Evolutionary conservation across 2,888 invertebrate genomes (phyloP).

Genomic region (Sylvicola fuscatus): DNA sequence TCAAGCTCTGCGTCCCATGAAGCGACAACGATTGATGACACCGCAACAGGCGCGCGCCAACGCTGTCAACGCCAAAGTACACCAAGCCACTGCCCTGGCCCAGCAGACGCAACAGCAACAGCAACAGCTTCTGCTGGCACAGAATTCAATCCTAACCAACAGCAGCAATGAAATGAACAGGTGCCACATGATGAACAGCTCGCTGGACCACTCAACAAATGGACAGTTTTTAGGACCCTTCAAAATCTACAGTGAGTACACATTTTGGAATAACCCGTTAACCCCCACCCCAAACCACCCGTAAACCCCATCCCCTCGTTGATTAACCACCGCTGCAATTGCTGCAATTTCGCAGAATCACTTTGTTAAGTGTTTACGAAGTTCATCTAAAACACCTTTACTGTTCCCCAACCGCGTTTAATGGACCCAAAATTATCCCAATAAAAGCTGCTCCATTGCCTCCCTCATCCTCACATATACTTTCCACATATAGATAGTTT

Average conservation of each 20-base stretch:
- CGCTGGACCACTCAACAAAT: constrained; percentile 10
- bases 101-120: constrained; percentile 9
- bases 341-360: too few relatives aligned
- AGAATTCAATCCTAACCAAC: background rate
- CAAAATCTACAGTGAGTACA: constrained; percentile 26
- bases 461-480: too few relatives aligned
- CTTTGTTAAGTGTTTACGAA: too few relatives aligned
- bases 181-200: background rate
- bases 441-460: too few relatives aligned
- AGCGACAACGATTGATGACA: constrained; percentile 25
- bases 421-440: too few relatives aligned
- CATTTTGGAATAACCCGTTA: constrained; percentile 1
- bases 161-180: background rate
- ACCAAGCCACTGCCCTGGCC: constrained; percentile 7
- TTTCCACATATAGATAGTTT: too few relatives aligned
- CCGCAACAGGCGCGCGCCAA: constrained; percentile 15
- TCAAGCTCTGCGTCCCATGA: constrained; percentile 22
- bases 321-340: too few relatives aligned
- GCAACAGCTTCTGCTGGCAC: constrained; percentile 5
- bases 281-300: too few relatives aligned
- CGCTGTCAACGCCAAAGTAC: constrained; percentile 10
- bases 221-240: constrained; percentile 20
- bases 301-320: too few relatives aligned
- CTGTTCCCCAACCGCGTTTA: too few relatives aligned
- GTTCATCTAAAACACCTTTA: too few relatives aligned